Evolutionary conservation across 2,797 vertebrate genomes (phyloP).

Genomic region (Craterocephalus amniculus): DNA sequence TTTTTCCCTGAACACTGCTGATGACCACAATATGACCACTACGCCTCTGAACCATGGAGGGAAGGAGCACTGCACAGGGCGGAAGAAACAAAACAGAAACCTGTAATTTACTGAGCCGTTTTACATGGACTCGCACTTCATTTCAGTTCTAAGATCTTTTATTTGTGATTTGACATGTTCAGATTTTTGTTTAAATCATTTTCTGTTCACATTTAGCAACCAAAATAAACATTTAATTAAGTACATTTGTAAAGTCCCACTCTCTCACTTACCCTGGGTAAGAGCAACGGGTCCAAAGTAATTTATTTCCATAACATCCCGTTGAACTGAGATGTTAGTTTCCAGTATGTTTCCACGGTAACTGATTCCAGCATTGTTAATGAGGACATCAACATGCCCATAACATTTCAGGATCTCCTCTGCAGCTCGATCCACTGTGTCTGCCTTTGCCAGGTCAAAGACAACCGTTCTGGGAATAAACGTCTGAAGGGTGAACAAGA

Average conservation of each 20-base stretch:
- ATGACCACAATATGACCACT: conserved; percentile 91
- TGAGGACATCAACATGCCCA: conserved; percentile 90
- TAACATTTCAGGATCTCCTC: conserved; percentile 88
- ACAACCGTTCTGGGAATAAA: conserved; percentile 83
- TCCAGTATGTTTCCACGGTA: conserved; percentile 90
- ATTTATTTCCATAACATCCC: conserved; percentile 95
- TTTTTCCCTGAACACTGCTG: conserved; percentile 96
- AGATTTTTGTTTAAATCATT: neutral
- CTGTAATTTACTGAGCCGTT: neutral
- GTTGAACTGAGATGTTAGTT: conserved; percentile 88
- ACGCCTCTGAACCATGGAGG: conserved; percentile 89
- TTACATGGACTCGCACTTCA: neutral
- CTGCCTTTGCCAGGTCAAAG: conserved; percentile 89
- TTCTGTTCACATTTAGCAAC: neutral
- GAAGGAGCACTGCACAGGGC: conserved; percentile 86
- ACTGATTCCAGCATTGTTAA: conserved; percentile 97
- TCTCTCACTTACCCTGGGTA: conserved; percentile 89
- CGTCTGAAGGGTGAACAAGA: conserved; percentile 46
- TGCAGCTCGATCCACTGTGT: conserved; percentile 78
- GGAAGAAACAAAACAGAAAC: neutral
- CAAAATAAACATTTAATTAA: neutral
- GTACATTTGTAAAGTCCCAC: neutral
- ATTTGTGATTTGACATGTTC: neutral
- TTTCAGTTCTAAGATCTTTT: neutral
- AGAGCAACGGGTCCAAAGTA: conserved; percentile 97